Conservation (phyloP, 1,140 invertebrate species). For the Brachionus paranguensis region DNA sequence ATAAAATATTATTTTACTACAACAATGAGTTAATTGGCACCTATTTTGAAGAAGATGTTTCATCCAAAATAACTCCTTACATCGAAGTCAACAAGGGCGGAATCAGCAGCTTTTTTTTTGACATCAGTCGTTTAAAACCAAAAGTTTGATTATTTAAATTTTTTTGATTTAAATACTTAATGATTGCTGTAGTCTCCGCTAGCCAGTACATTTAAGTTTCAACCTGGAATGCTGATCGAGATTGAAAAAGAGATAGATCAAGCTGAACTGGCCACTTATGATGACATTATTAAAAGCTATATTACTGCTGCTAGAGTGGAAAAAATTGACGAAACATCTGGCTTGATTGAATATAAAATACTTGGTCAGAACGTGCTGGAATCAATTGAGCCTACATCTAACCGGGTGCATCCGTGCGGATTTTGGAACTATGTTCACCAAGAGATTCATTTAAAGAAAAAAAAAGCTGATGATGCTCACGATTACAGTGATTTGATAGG, state of each 20-base stretch:
- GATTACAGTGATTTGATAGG: background rate
- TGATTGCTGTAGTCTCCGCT: background rate
- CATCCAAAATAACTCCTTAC: background rate
- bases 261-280: background rate
- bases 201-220: background rate
- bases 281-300: background rate
- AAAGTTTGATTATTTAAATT: background rate
- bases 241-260: background rate
- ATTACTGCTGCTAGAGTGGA: background rate
- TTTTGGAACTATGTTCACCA: slow-evolving; percentile 33
- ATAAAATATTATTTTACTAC: background rate
- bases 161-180: background rate
- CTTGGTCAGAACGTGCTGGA: background rate
- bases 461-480: background rate
- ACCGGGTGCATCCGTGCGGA: slow-evolving; percentile 26
- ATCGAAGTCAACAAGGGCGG: background rate
- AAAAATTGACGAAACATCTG: background rate
- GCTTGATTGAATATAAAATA: background rate
- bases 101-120: background rate
- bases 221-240: background rate
- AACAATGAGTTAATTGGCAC: background rate
- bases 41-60: background rate
- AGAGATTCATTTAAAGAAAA: background rate
- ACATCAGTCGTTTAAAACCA: background rate
- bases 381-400: background rate